These are phyloP conservation scores for Lichenostomus cassidix DNA, from an alignment of 2,113 vertebrate genomes.

Conservation along the genomic window DNA sequence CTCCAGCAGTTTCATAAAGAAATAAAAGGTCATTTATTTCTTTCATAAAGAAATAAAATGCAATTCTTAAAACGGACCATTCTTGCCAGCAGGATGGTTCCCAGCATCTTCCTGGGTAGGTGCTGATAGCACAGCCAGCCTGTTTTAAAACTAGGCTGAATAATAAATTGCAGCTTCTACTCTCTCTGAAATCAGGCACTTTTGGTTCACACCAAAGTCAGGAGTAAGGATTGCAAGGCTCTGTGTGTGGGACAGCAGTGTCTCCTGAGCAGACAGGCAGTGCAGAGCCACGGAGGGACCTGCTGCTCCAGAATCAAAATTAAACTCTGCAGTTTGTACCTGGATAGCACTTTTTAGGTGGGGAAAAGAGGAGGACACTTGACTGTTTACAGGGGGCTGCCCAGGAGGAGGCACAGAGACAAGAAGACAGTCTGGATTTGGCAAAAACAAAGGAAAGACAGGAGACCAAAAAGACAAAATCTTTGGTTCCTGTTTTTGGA, in stretches of 20 bases:
- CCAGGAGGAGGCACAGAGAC: background rate
- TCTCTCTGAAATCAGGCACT: background rate
- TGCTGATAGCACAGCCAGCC: background rate
- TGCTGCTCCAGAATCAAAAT: background rate
- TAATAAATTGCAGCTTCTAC: background rate
- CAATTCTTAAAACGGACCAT: background rate
- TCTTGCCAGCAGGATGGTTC: background rate
- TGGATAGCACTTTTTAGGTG: background rate
- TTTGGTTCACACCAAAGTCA: background rate
- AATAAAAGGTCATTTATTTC: too few species aligned
- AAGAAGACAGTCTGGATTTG: background rate
- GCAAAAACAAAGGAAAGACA: background rate
- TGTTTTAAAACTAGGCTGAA: background rate
- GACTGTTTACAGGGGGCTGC: background rate
- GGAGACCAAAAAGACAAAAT: background rate
- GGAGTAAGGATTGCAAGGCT: background rate
- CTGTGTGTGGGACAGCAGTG: accelerated
- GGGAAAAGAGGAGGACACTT: background rate
- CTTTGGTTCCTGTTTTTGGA: accelerated
- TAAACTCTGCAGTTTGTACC: background rate
- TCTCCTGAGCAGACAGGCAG: background rate
- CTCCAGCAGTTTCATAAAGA: background rate
- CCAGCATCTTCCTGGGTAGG: background rate
- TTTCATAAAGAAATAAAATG: background rate
- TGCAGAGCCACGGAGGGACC: background rate